Conservation (phyloP, 2,113 vertebrate genomes). For the Cichladusa arquata region DNA sequence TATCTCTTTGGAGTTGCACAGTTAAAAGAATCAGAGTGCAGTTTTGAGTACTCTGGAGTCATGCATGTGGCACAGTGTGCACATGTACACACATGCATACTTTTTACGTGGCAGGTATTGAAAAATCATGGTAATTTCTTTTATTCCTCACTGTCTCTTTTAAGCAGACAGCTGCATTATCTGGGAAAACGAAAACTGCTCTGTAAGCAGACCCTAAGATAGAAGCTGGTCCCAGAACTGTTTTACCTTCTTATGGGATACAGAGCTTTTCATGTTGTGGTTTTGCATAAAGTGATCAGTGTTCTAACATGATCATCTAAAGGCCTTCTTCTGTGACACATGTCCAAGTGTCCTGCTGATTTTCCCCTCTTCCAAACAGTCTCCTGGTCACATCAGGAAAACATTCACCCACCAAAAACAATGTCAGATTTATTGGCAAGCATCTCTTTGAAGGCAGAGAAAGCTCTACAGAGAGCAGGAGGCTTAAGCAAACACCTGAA, state of each 20-base stretch:
- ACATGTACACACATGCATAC: neutral
- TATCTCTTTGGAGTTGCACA: neutral
- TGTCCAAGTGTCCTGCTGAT: neutral
- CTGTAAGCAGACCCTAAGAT: neutral
- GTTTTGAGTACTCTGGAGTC: neutral
- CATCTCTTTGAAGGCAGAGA: neutral
- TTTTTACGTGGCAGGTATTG: neutral
- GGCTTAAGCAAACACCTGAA: neutral
- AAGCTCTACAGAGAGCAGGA: neutral
- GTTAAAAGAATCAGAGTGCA: neutral
- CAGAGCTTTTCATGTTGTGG: neutral
- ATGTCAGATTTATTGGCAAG: neutral
- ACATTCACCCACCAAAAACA: neutral
- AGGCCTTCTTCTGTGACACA: neutral
- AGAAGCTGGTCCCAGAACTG: neutral
- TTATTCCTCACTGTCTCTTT: neutral
- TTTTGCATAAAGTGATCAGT: neutral
- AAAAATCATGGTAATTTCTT: neutral
- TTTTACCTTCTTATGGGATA: neutral
- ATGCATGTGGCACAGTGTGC: accelerated
- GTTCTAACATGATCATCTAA: neutral
- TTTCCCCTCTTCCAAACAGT: neutral
- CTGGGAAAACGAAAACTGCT: neutral
- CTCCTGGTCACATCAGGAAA: neutral
- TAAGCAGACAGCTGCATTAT: neutral